Evolutionary conservation across 1,140 invertebrate species (phyloP), one percentile per base, ranked within the genome.

Genomic region (Araneus ventricosus): DNA sequence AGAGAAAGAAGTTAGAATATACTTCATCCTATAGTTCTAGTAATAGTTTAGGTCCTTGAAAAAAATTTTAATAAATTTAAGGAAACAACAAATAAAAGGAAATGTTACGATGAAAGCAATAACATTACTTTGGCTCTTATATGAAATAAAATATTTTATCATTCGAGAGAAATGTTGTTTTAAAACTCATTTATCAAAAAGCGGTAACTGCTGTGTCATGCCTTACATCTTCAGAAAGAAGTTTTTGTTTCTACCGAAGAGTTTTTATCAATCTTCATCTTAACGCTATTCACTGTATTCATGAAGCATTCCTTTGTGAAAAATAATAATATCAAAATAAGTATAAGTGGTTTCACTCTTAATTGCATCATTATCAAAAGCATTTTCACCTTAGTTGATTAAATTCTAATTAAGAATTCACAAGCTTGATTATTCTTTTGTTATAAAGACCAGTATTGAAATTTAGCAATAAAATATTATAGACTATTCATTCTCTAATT

Each of bases 161-260:
- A 20, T 80, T n/a, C 4, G 34, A 24, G 30, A 90, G 88, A 37
- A 52, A 90, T 45, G 80, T 90, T 82, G 75, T 90, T 90, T 90
- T 79, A 90, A 90, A 90, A 30, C 88, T 90, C 88, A 41, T 90
- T 90, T 90, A 90, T 90, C 88, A 90, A 90, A 90, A 90, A 80
- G 57, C 34, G 70, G 88, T 90, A 57, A 90, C 34, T 75, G 27
- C n/a, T n/a, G 45, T 82, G 88, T 82, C 88, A 90, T 52, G 24
- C 61, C 30, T 75, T 59, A 17, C 52, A 86, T 14, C 22, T 5
- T 34, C 30, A 17, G 52, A 61, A 2, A 86, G 24, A 37, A 37
- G 17, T 75, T 24, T 75, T 14, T 75, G 30, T 34, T 75, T 75
- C 17, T 34, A 2, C 34, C 34, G 14, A 37, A 17, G 45, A 34